Evolutionary conservation across 1,140 invertebrate species (phyloP).

Genomic region (Rhysida immarginata): DNA sequence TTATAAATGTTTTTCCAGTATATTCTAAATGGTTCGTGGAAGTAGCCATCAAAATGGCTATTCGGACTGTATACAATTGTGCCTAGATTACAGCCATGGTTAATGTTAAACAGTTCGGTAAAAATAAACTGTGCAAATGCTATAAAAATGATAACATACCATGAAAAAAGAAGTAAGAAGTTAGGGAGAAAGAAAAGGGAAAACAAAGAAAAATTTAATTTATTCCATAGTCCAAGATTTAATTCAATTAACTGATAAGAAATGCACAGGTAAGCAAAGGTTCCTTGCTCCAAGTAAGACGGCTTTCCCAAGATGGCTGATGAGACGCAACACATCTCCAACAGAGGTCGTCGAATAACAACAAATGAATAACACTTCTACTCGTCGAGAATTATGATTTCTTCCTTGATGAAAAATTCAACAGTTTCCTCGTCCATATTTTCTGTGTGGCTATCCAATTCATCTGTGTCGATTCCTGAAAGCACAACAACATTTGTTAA

Average conservation of each 20-base stretch:
- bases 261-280: not conserved
- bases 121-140: not conserved
- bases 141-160: not conserved
- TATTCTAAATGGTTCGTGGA: not conserved
- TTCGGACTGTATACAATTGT: not conserved
- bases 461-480: conserved; percentile 82
- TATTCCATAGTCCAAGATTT: not conserved
- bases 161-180: not conserved
- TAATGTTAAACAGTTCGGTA: not conserved
- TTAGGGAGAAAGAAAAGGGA: not conserved
- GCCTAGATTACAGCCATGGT: not conserved
- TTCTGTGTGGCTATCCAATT: conserved; percentile 61
- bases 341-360: not conserved
- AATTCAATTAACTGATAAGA: not conserved
- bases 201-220: not conserved
- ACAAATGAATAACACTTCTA: conserved; percentile 19
- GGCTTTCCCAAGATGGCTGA: conserved; percentile 1
- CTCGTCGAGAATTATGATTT: conserved; percentile 58
- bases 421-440: conserved; percentile 89
- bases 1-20: not conserved
- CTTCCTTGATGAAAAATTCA: conserved; percentile 96
- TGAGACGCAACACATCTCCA: not conserved
- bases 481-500: no score
- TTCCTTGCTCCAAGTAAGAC: not conserved
- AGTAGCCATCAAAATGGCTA: not conserved